phyloP scores from a whole-genome alignment of 2,888 invertebrate genomes.

The Agrochola circellaris region DNA sequence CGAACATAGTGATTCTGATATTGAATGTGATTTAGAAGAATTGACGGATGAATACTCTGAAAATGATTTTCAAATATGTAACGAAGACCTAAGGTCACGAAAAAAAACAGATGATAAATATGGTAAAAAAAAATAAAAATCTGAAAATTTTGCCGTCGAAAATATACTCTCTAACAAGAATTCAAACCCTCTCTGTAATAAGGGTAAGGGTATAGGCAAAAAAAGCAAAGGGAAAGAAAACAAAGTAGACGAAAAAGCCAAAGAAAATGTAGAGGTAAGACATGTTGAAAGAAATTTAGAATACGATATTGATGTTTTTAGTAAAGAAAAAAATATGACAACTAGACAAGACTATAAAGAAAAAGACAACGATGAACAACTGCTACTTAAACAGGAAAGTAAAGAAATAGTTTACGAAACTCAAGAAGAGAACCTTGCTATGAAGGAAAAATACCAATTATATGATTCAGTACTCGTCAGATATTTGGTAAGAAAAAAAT shows the following conservation, averaged over 20 bases:
- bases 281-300: background rate
- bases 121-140: no score
- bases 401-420: background rate
- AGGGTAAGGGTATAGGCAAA: background rate
- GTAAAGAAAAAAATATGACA: background rate
- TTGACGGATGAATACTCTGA: no score
- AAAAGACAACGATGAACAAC: background rate
- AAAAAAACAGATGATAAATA: no score
- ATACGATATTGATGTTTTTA: background rate
- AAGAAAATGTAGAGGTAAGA: background rate
- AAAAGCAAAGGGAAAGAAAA: slow-evolving; percentile 1
- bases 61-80: no score
- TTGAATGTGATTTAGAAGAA: no score
- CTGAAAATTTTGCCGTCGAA: background rate
- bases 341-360: background rate
- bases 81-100: no score
- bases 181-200: background rate
- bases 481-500: no score
- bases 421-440: background rate
- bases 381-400: slow-evolving; percentile 1
- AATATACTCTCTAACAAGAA: background rate
- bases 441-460: background rate
- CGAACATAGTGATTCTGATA: no score
- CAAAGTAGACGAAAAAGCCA: background rate
- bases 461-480: slow-evolving; percentile 1